Percentiles rank a stretch among this genome's conserved stretches.
These are phyloP conservation scores for Aegotheles bennettii DNA, from an alignment of 2,113 vertebrate genomes.

Conservation along the genomic window DNA sequence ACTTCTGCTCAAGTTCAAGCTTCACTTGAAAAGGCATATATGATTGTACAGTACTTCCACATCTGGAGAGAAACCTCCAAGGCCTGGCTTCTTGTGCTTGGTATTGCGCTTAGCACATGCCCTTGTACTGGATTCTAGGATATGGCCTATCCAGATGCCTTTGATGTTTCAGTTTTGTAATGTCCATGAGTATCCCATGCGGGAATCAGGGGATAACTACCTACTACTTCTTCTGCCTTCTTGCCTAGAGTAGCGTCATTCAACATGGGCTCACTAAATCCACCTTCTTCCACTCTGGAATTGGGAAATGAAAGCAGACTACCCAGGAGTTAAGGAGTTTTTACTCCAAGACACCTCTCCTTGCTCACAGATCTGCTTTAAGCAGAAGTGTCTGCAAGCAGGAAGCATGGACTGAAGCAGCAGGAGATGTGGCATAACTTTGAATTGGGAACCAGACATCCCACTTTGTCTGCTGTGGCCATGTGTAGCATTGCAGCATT, in stretches of 20 bases:
- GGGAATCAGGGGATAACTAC: neutral
- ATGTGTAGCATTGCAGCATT: neutral
- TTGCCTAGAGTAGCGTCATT: neutral
- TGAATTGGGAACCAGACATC: neutral
- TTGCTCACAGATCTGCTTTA: neutral
- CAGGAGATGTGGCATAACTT: neutral
- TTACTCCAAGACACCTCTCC: neutral
- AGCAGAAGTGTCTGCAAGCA: neutral
- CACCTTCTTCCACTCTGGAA: neutral
- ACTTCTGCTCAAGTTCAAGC: accelerated
- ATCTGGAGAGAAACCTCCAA: neutral
- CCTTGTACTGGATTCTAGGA: neutral
- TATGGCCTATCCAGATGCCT: neutral
- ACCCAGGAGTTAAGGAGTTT: neutral
- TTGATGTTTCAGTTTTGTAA: neutral
- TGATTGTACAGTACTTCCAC: accelerated
- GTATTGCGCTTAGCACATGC: too few relatives aligned
- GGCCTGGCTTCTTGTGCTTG: neutral
- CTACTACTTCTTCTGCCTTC: neutral
- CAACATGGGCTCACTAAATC: neutral
- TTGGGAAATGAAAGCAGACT: neutral
- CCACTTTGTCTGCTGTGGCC: neutral
- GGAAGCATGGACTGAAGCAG: neutral
- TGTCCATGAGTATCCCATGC: neutral
- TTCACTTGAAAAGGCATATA: neutral